phyloP scores from a whole-genome alignment of 2,888 invertebrate genomes.

The Pherbina coryleti region DNA sequence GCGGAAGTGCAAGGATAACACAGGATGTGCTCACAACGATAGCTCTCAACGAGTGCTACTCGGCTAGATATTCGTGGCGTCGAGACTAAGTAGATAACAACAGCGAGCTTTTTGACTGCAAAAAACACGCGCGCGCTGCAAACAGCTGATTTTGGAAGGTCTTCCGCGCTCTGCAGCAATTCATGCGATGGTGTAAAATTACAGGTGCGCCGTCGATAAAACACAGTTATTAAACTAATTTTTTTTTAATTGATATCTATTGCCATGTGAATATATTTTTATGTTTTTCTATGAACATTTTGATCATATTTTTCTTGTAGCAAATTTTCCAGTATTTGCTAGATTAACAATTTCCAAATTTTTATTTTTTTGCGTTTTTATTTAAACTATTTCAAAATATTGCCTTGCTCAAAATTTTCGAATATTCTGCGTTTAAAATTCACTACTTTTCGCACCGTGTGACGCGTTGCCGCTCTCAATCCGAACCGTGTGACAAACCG shows the following conservation, averaged over 20 bases:
- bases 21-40: too few relatives aligned
- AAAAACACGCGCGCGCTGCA: too few relatives aligned
- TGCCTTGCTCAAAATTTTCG: not conserved
- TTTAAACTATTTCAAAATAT: not conserved
- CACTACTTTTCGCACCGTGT: conserved; percentile 16
- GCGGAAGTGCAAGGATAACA: too few relatives aligned
- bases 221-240: too few relatives aligned
- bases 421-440: not conserved
- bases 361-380: not conserved
- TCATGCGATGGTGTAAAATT: not conserved
- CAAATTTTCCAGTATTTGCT: too few relatives aligned
- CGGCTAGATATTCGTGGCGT: too few relatives aligned
- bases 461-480: conserved; percentile 35
- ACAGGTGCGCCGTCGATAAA: too few relatives aligned
- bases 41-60: too few relatives aligned
- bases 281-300: not conserved
- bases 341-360: not conserved
- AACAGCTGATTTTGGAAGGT: conserved; percentile 3
- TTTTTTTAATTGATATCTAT: not conserved
- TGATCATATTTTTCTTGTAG: not conserved
- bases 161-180: not conserved
- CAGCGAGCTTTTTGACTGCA: too few relatives aligned
- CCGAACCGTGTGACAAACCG: conserved; percentile 38
- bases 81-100: too few relatives aligned
- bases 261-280: not conserved